Base-by-base conservation (phyloP, 2,797 vertebrate genomes). In the Myotis findleyi region DNA sequence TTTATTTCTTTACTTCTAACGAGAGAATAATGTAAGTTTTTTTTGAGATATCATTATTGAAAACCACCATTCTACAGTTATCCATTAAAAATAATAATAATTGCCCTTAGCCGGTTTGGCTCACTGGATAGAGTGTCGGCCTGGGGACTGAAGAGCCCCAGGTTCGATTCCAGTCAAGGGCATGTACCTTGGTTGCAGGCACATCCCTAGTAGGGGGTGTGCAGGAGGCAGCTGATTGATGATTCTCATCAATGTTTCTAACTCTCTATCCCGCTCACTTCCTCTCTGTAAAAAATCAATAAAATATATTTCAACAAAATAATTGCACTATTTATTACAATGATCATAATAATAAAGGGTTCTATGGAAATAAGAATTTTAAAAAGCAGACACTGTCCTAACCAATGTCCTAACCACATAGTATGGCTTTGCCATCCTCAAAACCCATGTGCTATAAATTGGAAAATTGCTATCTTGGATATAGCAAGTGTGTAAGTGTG, bases 11-110 rank as follows among this genome's bases (percentile, higher is more conserved):
- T 51, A 66, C 77, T 75, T 47, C 69, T 87, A 80, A 79, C 53
- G 27, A 92, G 47, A 88, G 53, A 90, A 17, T 69, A 14, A 36
- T 4, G 3, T 25, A 49, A 71, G 13, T 30, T 69, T 38, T 38
- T 80, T 87, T 82, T 82, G 76, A 92, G 21, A 87, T 30, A 41
- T 17, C n/a, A 57, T 92, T 72, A 82, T 62, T 95, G 62, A 85
- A 96, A 96, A 57, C 21, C 21, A 71, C 25, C 18, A 72, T 53
- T 80, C 75, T 87, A 44, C 12, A 87, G 72, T 64, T 80, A 25
- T 0, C 89, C 44, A 59, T 85, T 77, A 76, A 94, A 83, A 92
- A 41, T 49, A 53, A 80, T 1, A 49, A 73, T 55, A 62, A 66
- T 7, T 81, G 23, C 0, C 38, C 38, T 41, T 41, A 41, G 38